These are phyloP conservation scores for Trachelus stipa DNA, from an alignment of 2,888 invertebrate species.

Conservation along the genomic window DNA sequence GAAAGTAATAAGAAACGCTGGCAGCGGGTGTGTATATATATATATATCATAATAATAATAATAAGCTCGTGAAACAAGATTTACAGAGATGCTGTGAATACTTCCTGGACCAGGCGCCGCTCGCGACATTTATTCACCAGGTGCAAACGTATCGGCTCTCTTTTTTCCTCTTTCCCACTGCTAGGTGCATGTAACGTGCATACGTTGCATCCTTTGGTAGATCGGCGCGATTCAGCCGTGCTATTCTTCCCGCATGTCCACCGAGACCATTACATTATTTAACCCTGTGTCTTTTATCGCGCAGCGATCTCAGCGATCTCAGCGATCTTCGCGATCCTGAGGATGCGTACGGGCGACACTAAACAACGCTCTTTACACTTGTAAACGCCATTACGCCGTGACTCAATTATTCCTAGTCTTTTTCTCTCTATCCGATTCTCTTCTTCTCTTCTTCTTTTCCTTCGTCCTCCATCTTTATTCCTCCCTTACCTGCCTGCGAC, in stretches of 20 bases:
- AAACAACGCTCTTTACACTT: slow-evolving; percentile 40
- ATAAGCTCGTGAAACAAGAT: background rate
- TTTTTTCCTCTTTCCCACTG: background rate
- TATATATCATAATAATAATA: no score
- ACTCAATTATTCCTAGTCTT: slow-evolving; percentile 46
- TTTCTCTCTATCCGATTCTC: background rate
- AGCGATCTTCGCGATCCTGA: slow-evolving; percentile 29
- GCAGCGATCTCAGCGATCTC: slow-evolving; percentile 41
- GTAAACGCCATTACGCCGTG: slow-evolving; percentile 42
- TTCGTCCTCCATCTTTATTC: slow-evolving; percentile 23
- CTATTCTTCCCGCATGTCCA: background rate
- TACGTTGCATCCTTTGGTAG: slow-evolving; percentile 1
- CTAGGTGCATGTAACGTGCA: background rate
- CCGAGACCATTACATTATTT: slow-evolving; percentile 43
- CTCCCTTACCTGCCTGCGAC: slow-evolving; percentile 25
- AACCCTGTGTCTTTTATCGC: slow-evolving; percentile 24
- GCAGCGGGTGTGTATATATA: background rate
- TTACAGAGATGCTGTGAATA: background rate
- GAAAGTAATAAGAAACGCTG: background rate
- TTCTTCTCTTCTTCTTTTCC: slow-evolving; percentile 15
- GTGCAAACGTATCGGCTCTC: background rate
- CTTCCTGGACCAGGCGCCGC: background rate
- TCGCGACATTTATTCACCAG: background rate
- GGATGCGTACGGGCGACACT: slow-evolving; percentile 26
- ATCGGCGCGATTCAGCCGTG: background rate